A percentile compares a stretch with the other conserved stretches of the same genome.
phyloP scores from a whole-genome alignment of 1,140 invertebrate genomes.

The Drosophila malerkotliana region DNA sequence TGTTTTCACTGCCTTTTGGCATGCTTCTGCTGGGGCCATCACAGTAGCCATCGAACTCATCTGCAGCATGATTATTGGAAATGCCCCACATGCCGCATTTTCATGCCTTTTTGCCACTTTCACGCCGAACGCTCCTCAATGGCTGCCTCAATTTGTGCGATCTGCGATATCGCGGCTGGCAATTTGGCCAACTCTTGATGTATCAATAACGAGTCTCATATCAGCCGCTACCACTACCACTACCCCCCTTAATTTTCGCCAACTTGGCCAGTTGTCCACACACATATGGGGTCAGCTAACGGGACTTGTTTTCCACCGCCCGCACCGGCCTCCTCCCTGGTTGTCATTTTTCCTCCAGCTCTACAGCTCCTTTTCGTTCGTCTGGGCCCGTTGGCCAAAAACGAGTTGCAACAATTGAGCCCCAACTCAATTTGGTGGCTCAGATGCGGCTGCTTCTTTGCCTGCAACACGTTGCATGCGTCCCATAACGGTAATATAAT shows the following conservation, averaged over 20 bases:
- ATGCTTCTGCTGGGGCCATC: background rate
- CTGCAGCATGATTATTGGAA: conserved; percentile 11
- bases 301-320: conserved; percentile 46
- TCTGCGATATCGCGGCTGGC: conserved; percentile 47
- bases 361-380: conserved; percentile 17
- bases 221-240: conserved; percentile 1
- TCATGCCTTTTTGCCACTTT: conserved; percentile 59
- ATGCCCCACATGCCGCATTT: conserved; percentile 9
- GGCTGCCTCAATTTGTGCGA: conserved; percentile 52
- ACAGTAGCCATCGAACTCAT: conserved; percentile 1
- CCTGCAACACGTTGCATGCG: conserved; percentile 39
- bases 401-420: conserved; percentile 50
- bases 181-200: conserved; percentile 60
- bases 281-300: conserved; percentile 71
- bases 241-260: background rate
- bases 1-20: background rate
- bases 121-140: conserved; percentile 32
- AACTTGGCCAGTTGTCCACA: conserved; percentile 52
- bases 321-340: conserved; percentile 1
- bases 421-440: conserved; percentile 14
- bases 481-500: conserved; percentile 40
- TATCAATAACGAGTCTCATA: conserved; percentile 60
- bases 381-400: conserved; percentile 61
- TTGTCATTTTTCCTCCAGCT: conserved; percentile 3
- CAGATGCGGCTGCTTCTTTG: conserved; percentile 12